A percentile compares a stretch with the other conserved stretches of the same genome.
These are phyloP conservation scores for Pentalonia nigronervosa DNA, from an alignment of 1,140 invertebrate genomes.

Conservation along the genomic window DNA sequence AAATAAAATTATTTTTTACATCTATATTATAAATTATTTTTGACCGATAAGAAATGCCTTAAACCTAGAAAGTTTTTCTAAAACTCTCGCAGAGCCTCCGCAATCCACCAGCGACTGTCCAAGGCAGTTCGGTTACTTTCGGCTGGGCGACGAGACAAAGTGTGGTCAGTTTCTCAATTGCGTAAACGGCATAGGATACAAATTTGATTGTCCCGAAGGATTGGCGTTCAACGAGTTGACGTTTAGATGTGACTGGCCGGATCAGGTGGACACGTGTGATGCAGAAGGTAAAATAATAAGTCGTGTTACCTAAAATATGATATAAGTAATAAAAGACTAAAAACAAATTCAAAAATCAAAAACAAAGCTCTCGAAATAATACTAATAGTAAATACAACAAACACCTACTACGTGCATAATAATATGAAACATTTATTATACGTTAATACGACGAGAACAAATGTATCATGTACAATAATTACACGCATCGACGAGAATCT, in stretches of 20 bases:
- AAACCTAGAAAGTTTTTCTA: background rate
- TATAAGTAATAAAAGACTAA: background rate
- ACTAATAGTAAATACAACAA: background rate
- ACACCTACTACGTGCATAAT: background rate
- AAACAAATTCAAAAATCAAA: background rate
- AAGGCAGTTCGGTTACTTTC: constrained; percentile 84
- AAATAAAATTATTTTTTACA: background rate
- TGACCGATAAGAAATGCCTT: background rate
- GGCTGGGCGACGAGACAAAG: constrained; percentile 73
- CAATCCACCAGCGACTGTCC: constrained; percentile 81
- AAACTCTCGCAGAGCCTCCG: constrained; percentile 66
- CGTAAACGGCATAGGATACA: constrained; percentile 74
- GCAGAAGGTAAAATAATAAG: constrained; percentile 70
- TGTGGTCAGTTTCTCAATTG: constrained; percentile 88
- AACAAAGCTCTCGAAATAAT: background rate
- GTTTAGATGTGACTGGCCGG: constrained; percentile 87
- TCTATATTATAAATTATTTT: no score
- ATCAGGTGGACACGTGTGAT: constrained; percentile 78
- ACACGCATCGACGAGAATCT: background rate
- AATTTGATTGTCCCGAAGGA: constrained; percentile 80
- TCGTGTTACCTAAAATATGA: background rate
- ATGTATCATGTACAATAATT: background rate
- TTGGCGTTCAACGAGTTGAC: constrained; percentile 80
- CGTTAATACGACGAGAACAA: background rate
- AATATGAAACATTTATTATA: background rate